Base-by-base conservation (phyloP, 2,113 vertebrate species). In the Sylvilagus bachmani region DNA sequence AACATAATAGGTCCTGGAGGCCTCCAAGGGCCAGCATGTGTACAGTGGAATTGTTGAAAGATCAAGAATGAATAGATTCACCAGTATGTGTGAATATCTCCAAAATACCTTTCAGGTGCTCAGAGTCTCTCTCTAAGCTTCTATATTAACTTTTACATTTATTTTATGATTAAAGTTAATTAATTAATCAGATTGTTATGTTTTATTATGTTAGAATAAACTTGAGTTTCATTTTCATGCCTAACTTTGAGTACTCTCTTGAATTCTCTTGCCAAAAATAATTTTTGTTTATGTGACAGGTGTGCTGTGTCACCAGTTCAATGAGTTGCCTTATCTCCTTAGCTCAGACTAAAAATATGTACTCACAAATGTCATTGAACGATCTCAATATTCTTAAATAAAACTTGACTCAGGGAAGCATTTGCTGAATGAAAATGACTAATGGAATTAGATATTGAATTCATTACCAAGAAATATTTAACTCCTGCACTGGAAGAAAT, bases 141-240 rank as follows among this genome's bases (percentile, higher is more conserved):
- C 22, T 58, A 61, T 73, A 49, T 81, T 33, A 70, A 38, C 53
- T 81, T 86, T 89, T 71, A 22, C 21, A 38, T 55, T 64, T 84
- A 62, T 64, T 89, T 88, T 33, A 7, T 70, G 62, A 73, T 86
- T 90, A 75, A 75, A 17, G 10, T 70, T 49, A 58, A 44, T 44
- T 44, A 44, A 38, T 44, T 44, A 44, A 38, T 70, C 49, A 62
- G 44, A 31, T 74, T 2, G 22, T 71, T 91, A 84, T 44, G 3
- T 75, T 81, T 86, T 90, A 13, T 83, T n/a, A n/a, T n/a, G n/a
- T n/a, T n/a, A 24, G 82, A 77, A 82, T 85, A 66, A 58, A 86
- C 21, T 44, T 69, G 33, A 5, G 7, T 64, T 87, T 93, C 67
- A 73, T 58, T 77, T 53, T 87, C 13, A 31, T 21, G 44, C 61